Percentiles rank a stretch among this genome's conserved stretches.
phyloP scores from a whole-genome alignment of 1,140 invertebrate species.

The Aphaenogaster rudis region DNA sequence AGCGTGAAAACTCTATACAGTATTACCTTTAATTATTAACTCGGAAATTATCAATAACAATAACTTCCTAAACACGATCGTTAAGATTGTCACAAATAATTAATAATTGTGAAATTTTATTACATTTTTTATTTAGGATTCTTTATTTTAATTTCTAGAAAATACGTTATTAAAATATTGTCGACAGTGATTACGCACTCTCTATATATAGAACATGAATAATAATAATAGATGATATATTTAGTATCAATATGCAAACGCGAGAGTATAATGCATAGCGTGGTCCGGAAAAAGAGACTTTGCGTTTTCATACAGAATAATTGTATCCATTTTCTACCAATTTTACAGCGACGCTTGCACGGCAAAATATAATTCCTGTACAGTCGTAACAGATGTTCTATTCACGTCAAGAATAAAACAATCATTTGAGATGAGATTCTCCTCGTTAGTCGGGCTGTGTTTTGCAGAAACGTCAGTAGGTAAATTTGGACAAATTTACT shows the following conservation, averaged over 20 bases:
- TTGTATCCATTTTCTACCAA: slow-evolving; percentile 8
- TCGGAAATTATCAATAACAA: background rate
- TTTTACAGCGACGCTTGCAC: background rate
- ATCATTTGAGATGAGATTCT: slow-evolving; percentile 28
- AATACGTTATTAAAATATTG: background rate
- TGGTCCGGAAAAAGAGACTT: background rate
- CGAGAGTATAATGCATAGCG: background rate
- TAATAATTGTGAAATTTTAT: background rate
- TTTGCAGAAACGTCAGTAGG: slow-evolving; percentile 15
- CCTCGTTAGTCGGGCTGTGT: slow-evolving; percentile 31
- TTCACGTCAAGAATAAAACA: slow-evolving; percentile 34
- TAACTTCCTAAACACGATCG: background rate
- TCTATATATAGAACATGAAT: background rate
- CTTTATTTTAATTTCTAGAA: background rate
- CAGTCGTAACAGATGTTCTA: background rate
- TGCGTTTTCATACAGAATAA: background rate
- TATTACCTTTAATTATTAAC: background rate
- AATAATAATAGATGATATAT: background rate
- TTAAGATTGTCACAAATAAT: background rate
- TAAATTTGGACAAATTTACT: slow-evolving; percentile 42
- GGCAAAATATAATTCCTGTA: slow-evolving; percentile 11
- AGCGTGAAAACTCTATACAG: background rate
- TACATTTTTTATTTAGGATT: background rate
- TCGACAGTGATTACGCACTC: background rate
- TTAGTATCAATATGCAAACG: background rate